These are phyloP conservation scores for Zhuqinia jingwanae DNA, from an alignment of 2,888 invertebrate genomes.

Conservation along the genomic window DNA sequence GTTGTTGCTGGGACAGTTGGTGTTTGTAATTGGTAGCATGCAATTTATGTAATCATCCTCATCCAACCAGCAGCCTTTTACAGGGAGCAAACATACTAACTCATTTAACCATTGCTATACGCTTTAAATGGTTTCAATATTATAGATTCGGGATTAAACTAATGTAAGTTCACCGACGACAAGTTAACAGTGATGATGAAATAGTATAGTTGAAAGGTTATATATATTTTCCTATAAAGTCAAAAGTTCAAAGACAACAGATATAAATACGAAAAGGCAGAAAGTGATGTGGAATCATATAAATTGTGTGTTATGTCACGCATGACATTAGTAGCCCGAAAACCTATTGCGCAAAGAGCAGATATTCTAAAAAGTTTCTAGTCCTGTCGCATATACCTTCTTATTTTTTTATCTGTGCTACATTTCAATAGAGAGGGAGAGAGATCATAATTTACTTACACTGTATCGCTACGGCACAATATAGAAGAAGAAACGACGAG, in stretches of 20 bases:
- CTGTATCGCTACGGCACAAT: not conserved
- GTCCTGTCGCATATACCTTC: not conserved
- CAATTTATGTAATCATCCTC: too few relatives aligned
- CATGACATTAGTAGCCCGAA: slow-evolving; percentile 40
- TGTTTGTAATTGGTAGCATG: too few relatives aligned
- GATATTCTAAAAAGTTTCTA: slow-evolving; percentile 8
- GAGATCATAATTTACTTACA: slow-evolving; percentile 29
- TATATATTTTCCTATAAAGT: too few relatives aligned
- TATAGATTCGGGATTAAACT: too few relatives aligned
- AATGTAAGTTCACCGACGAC: not conserved
- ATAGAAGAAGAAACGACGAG: slow-evolving; percentile 23
- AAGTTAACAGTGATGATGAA: slow-evolving; percentile 1
- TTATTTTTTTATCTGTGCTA: not conserved
- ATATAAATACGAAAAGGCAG: too few relatives aligned
- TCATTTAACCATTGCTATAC: too few relatives aligned
- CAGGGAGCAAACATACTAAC: too few relatives aligned
- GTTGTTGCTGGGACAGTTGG: slow-evolving; percentile 30
- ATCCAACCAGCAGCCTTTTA: not conserved
- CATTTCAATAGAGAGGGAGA: not conserved
- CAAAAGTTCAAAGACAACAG: too few relatives aligned
- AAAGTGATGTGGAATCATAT: too few relatives aligned
- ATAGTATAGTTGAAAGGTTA: not conserved
- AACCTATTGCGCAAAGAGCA: not conserved
- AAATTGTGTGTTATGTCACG: slow-evolving; percentile 47
- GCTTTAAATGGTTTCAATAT: too few relatives aligned